These are phyloP conservation scores for Aselliscus stoliczkanus DNA, from an alignment of 2,797 vertebrate genomes.

Conservation along the genomic window DNA sequence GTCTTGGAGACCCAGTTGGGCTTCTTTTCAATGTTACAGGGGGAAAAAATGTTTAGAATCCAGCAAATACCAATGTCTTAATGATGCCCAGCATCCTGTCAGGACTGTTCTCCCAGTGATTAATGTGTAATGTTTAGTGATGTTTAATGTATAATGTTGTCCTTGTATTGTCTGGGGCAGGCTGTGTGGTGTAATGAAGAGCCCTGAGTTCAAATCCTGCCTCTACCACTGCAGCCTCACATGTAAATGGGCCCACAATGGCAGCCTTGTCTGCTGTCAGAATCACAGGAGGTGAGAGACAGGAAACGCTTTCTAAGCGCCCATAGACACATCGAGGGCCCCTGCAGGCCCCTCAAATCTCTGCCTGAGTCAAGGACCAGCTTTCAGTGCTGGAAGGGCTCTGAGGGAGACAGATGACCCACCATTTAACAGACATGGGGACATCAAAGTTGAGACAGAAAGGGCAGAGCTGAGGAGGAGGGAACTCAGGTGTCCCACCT, in stretches of 20 bases:
- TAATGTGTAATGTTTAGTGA: fast-evolving
- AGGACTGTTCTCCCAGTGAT: not conserved
- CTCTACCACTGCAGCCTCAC: not conserved
- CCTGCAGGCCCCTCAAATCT: not conserved
- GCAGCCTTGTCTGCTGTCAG: not conserved
- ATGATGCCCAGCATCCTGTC: not conserved
- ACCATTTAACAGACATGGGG: not conserved
- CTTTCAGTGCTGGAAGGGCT: not conserved
- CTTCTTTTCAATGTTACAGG: not conserved
- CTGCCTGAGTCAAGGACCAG: not conserved
- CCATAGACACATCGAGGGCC: not conserved
- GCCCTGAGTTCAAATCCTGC: not conserved
- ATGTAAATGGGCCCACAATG: fast-evolving
- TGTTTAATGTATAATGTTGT: fast-evolving
- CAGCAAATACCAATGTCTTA: not conserved
- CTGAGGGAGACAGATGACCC: not conserved
- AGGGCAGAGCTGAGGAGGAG: not conserved
- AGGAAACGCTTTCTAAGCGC: not conserved
- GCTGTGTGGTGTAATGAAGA: not conserved
- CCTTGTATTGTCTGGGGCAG: not conserved
- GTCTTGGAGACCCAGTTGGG: not conserved
- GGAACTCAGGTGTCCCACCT: not conserved
- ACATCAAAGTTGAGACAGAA: not conserved
- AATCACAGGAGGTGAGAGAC: not conserved
- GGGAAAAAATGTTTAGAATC: not conserved